phyloP scores from a whole-genome alignment of 2,797 vertebrate species.

The Urophycis tenuis region DNA sequence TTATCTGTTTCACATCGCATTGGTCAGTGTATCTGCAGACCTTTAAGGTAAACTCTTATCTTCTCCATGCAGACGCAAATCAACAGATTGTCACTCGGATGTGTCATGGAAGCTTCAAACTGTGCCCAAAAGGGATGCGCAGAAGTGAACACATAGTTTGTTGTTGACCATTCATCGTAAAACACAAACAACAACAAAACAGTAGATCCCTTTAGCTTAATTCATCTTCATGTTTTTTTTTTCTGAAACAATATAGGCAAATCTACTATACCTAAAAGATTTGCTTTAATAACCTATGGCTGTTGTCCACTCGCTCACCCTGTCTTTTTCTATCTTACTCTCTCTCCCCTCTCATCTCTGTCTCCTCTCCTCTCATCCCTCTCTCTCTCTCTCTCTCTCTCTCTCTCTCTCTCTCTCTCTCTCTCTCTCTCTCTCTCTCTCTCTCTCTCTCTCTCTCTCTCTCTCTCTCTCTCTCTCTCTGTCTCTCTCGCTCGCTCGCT shows the following conservation, averaged over 20 bases:
- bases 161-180: background rate
- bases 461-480: background rate
- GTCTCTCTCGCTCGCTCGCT: background rate
- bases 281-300: background rate
- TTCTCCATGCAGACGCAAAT: conserved; percentile 39
- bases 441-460: background rate
- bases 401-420: background rate
- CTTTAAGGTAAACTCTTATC: conserved; percentile 51
- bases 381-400: background rate
- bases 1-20: conserved; percentile 42
- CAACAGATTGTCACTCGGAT: conserved; percentile 37
- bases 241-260: background rate
- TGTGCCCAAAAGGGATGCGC: conserved; percentile 35
- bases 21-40: conserved; percentile 34
- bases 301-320: background rate
- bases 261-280: background rate
- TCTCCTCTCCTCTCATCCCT: background rate
- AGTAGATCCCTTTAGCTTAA: background rate
- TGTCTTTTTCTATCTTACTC: background rate
- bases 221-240: background rate
- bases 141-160: conserved; percentile 15
- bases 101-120: conserved; percentile 14
- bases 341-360: background rate
- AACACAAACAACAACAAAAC: background rate
- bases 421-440: background rate